Base-by-base conservation (phyloP, 30 jellyfish, hydroid and myxozoan species). In the Turritopsis rubra region DNA sequence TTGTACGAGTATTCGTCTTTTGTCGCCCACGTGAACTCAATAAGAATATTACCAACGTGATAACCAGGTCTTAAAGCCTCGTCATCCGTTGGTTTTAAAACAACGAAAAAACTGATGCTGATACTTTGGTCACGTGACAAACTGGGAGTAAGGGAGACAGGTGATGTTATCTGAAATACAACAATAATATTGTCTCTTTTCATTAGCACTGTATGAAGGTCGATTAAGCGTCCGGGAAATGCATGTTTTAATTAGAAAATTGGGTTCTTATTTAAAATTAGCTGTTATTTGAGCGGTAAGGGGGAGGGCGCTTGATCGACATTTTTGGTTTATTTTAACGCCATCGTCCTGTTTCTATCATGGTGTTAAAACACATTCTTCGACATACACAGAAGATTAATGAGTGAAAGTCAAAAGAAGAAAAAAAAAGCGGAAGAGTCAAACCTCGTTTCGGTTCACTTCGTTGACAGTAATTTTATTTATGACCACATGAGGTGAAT, bases 41-140 rank as follows among this genome's bases (percentile, higher is more conserved):
- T 68, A 27, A 68, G 77, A 68, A 68, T 68, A 22, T 68, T 68
- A 19, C 16, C 77, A 68, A 68, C 77, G 19, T 68, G 77, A 27
- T 68, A 68, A 16, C 77, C 77, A 41, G 60, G 60, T 41, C 60
- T 41, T 13, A 41, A 41, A 41, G 60, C 60, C 60, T 41, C 60
- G 9, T 41, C 60, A 13, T 41, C 60, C 5, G 60, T 41, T 5
- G 60, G 60, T 41, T 41, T 41, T 41, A 41, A 41, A 41, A 41
- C 60, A 41, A 41, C 60, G 5, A 3, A 3, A 41, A 41, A 41
- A 13, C 13, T 13, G 60, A 41, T 13, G 60, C 60, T 41, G 13
- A 13, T 13, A 41, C 9, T 41, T 41, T 41, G 60, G 60, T 41
- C 60, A 41, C 60, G 60, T 41, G 60, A 41, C 13, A 41, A 41